phyloP scores from a whole-genome alignment of 2,888 invertebrate genomes.

The Steinernema carpocapsae region DNA sequence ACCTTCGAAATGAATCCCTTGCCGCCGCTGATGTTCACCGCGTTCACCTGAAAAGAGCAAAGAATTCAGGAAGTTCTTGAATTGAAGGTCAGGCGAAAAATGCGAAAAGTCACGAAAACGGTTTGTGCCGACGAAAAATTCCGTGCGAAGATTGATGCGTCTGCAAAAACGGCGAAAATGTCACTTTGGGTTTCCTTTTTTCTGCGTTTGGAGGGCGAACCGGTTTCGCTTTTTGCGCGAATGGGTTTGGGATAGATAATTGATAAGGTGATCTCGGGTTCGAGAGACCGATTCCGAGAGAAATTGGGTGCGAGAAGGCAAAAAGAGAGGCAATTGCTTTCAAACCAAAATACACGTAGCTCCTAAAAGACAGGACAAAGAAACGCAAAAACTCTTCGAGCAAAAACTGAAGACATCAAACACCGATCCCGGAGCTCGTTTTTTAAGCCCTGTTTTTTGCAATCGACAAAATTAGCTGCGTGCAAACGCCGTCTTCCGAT shows the following conservation, averaged over 20 bases:
- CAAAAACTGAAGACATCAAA: neutral
- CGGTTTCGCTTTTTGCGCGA: neutral
- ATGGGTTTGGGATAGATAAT: neutral
- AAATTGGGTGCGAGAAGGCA: too few relatives aligned
- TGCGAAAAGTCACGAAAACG: too few relatives aligned
- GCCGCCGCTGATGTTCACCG: neutral
- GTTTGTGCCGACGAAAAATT: too few relatives aligned
- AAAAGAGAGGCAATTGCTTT: too few relatives aligned
- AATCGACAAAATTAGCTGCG: too few relatives aligned
- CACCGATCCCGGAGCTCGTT: too few relatives aligned
- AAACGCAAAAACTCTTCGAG: neutral
- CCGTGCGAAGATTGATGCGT: too few relatives aligned
- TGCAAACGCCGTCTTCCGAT: too few relatives aligned
- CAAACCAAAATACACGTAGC: too few relatives aligned
- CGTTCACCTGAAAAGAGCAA: neutral
- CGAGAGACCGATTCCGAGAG: neutral
- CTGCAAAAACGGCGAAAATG: too few relatives aligned
- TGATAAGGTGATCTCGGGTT: neutral
- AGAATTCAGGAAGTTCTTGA: neutral
- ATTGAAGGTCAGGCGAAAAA: neutral
- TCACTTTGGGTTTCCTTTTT: neutral
- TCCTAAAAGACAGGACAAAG: too few relatives aligned
- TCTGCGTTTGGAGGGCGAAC: neutral
- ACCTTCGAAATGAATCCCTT: slow-evolving; percentile 18
- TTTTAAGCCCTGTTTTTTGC: too few relatives aligned